phyloP scores from a whole-genome alignment of 2,797 vertebrate genomes.

The Gastrophryne carolinensis region DNA sequence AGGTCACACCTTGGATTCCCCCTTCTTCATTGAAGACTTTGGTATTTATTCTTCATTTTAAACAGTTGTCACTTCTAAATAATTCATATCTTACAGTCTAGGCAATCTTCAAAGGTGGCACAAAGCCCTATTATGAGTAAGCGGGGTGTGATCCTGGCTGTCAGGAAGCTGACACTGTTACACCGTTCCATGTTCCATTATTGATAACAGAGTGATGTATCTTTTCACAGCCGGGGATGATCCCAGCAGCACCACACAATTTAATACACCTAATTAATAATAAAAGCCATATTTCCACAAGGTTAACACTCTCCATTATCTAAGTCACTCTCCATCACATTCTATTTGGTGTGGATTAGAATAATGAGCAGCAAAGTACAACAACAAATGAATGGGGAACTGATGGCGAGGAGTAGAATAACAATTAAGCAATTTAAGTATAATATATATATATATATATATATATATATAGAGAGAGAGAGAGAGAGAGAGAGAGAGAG shows the following conservation, averaged over 20 bases:
- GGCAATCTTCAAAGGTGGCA: slow-evolving; percentile 5
- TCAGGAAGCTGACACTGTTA: slow-evolving; percentile 33
- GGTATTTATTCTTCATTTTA: not conserved
- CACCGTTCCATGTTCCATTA: slow-evolving; percentile 37
- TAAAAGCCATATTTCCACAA: slow-evolving; percentile 5
- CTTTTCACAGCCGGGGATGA: not conserved
- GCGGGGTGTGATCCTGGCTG: not conserved
- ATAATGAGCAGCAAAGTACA: too few species aligned
- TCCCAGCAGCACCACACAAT: not conserved
- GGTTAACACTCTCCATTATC: not conserved
- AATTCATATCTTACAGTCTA: slow-evolving; percentile 26
- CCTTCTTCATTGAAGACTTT: not conserved
- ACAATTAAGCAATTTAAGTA: too few species aligned
- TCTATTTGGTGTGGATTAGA: too few species aligned
- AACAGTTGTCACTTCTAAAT: slow-evolving; percentile 36
- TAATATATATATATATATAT: too few species aligned
- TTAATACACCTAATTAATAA: slow-evolving; percentile 28
- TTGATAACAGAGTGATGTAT: slow-evolving; percentile 33
- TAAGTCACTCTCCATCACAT: not conserved
- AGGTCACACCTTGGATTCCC: not conserved
- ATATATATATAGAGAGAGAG: too few species aligned
- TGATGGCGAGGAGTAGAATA: too few species aligned
- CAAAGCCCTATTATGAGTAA: not conserved
- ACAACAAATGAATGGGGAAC: too few species aligned
- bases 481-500: too few species aligned